These are phyloP conservation scores for Natator depressus DNA, from an alignment of 2,113 vertebrate species.

Conservation along the genomic window DNA sequence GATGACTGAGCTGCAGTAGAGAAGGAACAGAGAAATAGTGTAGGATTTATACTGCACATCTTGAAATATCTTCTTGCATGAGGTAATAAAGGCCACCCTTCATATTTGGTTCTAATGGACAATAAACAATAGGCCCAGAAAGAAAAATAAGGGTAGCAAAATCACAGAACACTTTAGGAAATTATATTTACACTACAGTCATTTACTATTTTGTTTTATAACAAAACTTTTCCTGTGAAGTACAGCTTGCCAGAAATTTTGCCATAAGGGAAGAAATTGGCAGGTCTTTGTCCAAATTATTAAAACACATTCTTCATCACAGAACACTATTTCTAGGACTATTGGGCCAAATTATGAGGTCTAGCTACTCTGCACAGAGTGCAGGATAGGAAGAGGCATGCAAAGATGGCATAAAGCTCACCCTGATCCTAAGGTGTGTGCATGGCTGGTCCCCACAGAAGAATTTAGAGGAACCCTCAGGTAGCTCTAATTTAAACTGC, in stretches of 20 bases:
- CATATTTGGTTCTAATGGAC: conserved; percentile 66
- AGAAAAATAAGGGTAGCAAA: conserved; percentile 61
- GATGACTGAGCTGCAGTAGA: conserved; percentile 55
- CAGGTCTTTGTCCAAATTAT: conserved; percentile 63
- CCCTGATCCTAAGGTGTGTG: not conserved
- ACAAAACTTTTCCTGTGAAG: conserved; percentile 54
- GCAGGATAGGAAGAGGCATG: not conserved
- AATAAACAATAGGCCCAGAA: conserved; percentile 66
- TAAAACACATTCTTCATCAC: conserved; percentile 48
- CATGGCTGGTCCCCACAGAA: not conserved
- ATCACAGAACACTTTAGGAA: conserved; percentile 49
- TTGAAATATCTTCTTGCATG: conserved; percentile 72
- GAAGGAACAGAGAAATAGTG: conserved; percentile 32
- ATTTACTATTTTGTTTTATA: conserved; percentile 69
- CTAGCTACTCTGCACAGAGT: not conserved
- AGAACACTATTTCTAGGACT: conserved; percentile 46
- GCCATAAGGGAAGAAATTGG: conserved; percentile 60
- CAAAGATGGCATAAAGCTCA: not conserved
- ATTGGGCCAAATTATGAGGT: not conserved
- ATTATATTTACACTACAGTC: conserved; percentile 61
- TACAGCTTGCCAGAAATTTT: conserved; percentile 61
- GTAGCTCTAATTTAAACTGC: not conserved
- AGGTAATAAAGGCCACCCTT: conserved; percentile 67
- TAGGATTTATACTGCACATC: conserved; percentile 66
- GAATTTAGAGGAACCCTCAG: conserved; percentile 1